Percentiles rank a stretch among this genome's conserved stretches.
Evolutionary conservation across 35 echinoderm and acorn worm species (phyloP).

Genomic region (Strongylocentrotus purpuratus): DNA sequence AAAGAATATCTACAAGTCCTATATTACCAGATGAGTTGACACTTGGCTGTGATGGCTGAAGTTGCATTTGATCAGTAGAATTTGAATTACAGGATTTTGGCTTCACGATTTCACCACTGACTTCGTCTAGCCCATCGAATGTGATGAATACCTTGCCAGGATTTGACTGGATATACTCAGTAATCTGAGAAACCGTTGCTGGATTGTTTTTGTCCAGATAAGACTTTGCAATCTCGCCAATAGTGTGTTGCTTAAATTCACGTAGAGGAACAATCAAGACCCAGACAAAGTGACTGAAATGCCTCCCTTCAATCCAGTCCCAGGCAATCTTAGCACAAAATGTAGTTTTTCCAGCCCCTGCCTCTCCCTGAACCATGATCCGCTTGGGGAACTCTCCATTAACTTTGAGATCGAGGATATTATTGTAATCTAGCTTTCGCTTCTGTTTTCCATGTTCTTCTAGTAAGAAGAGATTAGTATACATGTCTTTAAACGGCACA

Average conservation of each 20-base stretch:
- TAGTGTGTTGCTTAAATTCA: neutral
- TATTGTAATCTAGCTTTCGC: neutral
- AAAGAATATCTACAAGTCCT: no score
- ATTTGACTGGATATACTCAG: neutral
- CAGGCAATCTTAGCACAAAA: neutral
- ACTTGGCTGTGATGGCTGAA: no score
- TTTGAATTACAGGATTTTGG: no score
- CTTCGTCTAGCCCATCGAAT: constrained; percentile 22
- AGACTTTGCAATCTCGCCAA: neutral
- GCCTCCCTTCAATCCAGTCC: neutral
- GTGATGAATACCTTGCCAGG: neutral
- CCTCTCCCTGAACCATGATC: neutral
- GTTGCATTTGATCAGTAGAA: no score
- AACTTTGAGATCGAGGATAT: neutral
- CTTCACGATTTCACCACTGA: neutral
- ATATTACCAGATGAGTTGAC: no score
- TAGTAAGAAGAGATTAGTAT: neutral
- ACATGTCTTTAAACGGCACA: neutral
- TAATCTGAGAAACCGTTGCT: neutral
- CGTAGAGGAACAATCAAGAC: neutral
- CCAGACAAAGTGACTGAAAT: neutral
- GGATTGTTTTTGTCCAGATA: neutral
- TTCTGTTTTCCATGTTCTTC: neutral
- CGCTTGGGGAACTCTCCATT: neutral
- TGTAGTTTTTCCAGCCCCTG: constrained; percentile 18